A percentile compares a stretch with the other conserved stretches of the same genome.
Evolutionary conservation across 2,888 invertebrate species (phyloP).

Genomic region (Spilarctia lutea): DNA sequence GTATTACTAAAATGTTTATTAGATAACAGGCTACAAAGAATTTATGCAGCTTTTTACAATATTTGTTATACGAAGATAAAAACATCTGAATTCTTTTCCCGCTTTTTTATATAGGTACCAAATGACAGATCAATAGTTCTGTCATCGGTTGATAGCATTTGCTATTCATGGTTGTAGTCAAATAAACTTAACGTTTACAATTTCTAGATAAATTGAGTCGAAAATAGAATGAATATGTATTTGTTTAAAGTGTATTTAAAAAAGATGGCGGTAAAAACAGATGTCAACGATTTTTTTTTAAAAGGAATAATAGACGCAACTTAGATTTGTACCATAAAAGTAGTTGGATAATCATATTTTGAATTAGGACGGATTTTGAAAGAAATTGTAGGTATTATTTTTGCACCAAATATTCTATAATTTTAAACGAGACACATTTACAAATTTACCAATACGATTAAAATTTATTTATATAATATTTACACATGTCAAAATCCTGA

Average conservation of each 20-base stretch:
- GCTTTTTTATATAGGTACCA: neutral
- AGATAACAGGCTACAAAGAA: no score
- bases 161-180: neutral
- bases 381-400: slow-evolving; percentile 15
- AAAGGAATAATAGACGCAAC: neutral
- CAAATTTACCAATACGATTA: slow-evolving; percentile 28
- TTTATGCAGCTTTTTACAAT: no score
- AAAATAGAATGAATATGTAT: no score
- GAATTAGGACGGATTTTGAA: slow-evolving; percentile 40
- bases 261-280: neutral
- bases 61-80: no score
- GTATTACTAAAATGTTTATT: no score
- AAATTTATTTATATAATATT: slow-evolving; percentile 7
- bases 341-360: neutral
- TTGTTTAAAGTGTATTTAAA: neutral
- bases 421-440: slow-evolving; percentile 32
- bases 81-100: no score
- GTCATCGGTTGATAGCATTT: neutral
- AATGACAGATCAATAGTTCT: neutral
- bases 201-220: no score
- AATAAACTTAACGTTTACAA: no score
- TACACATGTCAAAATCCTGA: neutral
- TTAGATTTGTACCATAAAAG: neutral
- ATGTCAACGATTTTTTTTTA: neutral
- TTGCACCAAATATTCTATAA: slow-evolving; percentile 40